phyloP scores from a whole-genome alignment of 1,140 invertebrate species.

The Heliothis subflexa region DNA sequence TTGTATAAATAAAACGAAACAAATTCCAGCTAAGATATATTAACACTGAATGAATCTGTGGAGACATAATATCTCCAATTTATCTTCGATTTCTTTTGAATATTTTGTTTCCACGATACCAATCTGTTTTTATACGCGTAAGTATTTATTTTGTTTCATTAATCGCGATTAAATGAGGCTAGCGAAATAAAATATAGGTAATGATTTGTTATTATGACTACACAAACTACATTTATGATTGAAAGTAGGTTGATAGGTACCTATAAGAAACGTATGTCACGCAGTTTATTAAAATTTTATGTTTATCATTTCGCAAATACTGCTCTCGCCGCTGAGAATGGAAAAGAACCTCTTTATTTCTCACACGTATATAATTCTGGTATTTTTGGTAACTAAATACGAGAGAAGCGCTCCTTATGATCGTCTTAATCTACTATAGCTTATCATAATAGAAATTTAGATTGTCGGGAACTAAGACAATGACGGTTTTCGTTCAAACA shows the following conservation, averaged over 20 bases:
- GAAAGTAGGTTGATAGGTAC: neutral
- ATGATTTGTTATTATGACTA: neutral
- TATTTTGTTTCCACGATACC: slow-evolving; percentile 43
- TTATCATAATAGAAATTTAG: slow-evolving; percentile 31
- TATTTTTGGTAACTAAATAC: slow-evolving; percentile 26
- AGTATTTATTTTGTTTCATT: slow-evolving; percentile 40
- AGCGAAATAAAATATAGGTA: neutral
- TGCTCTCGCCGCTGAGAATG: too few relatives aligned
- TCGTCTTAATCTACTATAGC: slow-evolving; percentile 27
- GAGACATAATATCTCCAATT: slow-evolving; percentile 52
- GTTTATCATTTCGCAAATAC: too few relatives aligned
- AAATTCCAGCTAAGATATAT: slow-evolving; percentile 50
- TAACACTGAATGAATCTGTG: slow-evolving; percentile 48
- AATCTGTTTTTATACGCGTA: slow-evolving; percentile 38
- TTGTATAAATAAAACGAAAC: slow-evolving; percentile 54
- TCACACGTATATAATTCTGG: neutral
- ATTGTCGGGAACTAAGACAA: slow-evolving; percentile 19
- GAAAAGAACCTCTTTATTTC: neutral
- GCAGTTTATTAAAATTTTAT: too few relatives aligned
- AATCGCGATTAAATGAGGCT: slow-evolving; percentile 4
- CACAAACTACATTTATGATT: neutral
- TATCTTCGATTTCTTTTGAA: slow-evolving; percentile 48
- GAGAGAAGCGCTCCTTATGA: slow-evolving; percentile 1
- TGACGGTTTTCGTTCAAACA: slow-evolving; percentile 40
- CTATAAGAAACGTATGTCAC: too few relatives aligned